Evolutionary conservation across 53 echinoderm and acorn worm species (phyloP).

Genomic region (Hippasteria phrygiana): DNA sequence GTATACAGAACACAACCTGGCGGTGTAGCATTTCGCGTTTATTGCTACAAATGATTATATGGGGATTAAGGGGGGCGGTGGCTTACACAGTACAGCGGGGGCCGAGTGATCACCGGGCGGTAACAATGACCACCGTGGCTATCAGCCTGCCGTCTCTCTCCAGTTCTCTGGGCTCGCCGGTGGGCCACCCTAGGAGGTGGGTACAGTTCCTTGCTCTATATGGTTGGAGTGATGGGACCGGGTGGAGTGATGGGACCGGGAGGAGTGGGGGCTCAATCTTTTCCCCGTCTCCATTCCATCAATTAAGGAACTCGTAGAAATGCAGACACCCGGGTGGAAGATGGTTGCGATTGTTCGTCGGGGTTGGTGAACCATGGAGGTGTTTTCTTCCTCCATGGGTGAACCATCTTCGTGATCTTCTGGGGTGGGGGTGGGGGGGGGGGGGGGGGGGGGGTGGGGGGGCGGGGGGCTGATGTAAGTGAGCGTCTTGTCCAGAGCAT

Average conservation of each 20-base stretch:
- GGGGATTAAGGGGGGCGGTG: conserved; percentile 34
- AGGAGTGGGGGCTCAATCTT: background rate
- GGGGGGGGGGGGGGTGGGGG: no score
- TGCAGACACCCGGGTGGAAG: background rate
- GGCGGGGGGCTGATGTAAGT: no score
- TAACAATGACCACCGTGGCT: background rate
- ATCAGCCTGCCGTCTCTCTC: background rate
- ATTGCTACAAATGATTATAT: conserved; percentile 50
- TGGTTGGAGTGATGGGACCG: no score
- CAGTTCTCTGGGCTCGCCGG: conserved; percentile 22
- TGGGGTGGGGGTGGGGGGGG: background rate
- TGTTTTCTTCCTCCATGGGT: background rate
- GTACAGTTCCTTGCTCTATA: no score
- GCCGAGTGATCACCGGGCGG: conserved; percentile 23
- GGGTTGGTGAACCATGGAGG: conserved; percentile 7
- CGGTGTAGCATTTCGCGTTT: conserved; percentile 56
- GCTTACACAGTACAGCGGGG: background rate
- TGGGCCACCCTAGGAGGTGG: background rate
- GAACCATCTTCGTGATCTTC: background rate
- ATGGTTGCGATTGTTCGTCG: conserved; percentile 26
- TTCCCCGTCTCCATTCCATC: conserved; percentile 1
- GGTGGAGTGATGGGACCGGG: no score
- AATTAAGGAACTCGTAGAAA: conserved; percentile 29
- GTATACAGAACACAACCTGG: conserved; percentile 45
- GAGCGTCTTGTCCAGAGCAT: no score